phyloP scores from a whole-genome alignment of 2,113 vertebrate species.

The Psophia crepitans region DNA sequence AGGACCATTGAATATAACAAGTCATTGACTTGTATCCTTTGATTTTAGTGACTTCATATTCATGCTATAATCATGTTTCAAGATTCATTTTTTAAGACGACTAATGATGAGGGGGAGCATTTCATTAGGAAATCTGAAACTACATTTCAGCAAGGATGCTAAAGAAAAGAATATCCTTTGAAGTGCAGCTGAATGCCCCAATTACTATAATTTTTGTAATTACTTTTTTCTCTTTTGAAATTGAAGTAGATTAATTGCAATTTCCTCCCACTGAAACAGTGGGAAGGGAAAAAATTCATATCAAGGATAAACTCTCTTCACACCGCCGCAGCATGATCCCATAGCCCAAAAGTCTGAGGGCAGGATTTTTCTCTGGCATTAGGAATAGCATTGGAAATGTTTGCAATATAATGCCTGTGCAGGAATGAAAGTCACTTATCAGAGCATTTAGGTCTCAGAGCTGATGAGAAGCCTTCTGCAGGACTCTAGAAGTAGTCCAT shows the following conservation, averaged over 20 bases:
- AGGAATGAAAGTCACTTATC: background rate
- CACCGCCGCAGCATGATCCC: background rate
- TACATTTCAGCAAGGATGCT: background rate
- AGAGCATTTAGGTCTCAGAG: background rate
- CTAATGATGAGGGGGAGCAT: background rate
- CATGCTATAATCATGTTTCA: background rate
- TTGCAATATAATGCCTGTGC: background rate
- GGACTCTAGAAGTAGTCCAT: background rate
- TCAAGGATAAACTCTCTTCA: background rate
- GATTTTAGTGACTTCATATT: background rate
- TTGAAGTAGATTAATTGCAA: background rate
- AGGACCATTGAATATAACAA: background rate
- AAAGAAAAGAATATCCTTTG: background rate
- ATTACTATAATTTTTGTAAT: conserved; percentile 25
- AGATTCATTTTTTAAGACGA: background rate
- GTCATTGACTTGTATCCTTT: background rate
- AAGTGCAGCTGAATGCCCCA: background rate
- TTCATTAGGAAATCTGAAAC: background rate
- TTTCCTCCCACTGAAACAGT: background rate
- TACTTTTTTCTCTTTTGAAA: conserved; percentile 1
- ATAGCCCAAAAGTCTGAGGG: background rate
- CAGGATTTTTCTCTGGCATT: background rate
- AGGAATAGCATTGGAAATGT: background rate
- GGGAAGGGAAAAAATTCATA: background rate
- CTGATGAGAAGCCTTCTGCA: background rate